phyloP scores from a whole-genome alignment of 2,113 vertebrate genomes.

The Acanthochromis polyacanthus region DNA sequence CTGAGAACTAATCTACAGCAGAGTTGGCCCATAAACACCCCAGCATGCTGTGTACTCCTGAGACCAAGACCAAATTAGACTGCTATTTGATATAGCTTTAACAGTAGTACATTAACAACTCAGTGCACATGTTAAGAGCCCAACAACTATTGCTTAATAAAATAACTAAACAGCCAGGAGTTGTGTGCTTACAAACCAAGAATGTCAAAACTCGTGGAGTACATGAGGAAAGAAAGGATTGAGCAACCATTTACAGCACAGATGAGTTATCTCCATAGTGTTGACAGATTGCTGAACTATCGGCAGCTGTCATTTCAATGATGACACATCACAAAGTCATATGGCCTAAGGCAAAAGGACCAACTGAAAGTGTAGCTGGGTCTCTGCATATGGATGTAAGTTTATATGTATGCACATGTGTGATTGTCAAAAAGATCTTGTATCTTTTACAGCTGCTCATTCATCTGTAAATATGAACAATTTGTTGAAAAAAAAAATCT shows the following conservation, averaged over 20 bases:
- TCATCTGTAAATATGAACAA: not conserved
- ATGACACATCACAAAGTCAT: conserved; percentile 29
- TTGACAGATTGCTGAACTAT: conserved; percentile 28
- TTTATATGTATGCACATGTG: not conserved
- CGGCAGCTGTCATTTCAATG: conserved; percentile 28
- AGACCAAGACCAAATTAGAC: conserved; percentile 36
- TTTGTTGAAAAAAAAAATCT: too few relatives aligned
- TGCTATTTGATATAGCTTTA: conserved; percentile 20
- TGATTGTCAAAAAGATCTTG: too few relatives aligned
- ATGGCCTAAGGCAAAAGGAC: conserved; percentile 18
- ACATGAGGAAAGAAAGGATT: not conserved
- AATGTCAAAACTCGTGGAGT: not conserved
- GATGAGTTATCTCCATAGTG: not conserved
- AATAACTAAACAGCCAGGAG: not conserved
- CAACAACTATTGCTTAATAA: conserved; percentile 10
- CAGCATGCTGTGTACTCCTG: conserved; percentile 33
- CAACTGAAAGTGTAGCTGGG: not conserved
- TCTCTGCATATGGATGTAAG: not conserved
- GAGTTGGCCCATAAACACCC: conserved; percentile 38
- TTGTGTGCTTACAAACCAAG: not conserved
- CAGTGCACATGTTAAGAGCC: not conserved
- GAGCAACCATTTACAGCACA: not conserved
- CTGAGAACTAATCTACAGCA: conserved; percentile 24
- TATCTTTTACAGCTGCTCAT: conserved; percentile 4
- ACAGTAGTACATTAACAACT: conserved; percentile 22